Base-by-base conservation (phyloP, 2,888 invertebrate species). In the Pachycephus smyrnensis region DNA sequence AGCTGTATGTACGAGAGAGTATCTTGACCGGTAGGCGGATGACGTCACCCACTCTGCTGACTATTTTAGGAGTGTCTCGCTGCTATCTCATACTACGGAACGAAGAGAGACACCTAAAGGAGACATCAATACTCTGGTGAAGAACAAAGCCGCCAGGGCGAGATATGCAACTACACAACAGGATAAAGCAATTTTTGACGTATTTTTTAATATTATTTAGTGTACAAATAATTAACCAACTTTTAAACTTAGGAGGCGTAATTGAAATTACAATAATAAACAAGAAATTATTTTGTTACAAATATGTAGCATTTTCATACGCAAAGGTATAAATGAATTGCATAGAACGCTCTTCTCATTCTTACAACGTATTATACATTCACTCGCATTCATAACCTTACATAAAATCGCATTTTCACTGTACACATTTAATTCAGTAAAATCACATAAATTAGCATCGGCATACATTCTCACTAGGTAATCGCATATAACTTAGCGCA, bases 1-100 rank as follows among this genome's bases (percentile, higher is more conserved):
- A 55, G 71, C 12, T 68, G 23, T 68, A 68, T 71, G 82, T 81
- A 75, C 79, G 83, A 81, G 83, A 85, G 85, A 84, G 82, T 84
- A 83, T 84, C 80, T 82, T 80, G 82, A 83, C 85, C 86, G 85
- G 85, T 87, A 87, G 84, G 82, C 79, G 84, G 84, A 85, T 90
- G 90, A 89, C 89, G 90, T 90, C 91, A 90, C 80, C 82, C 78
- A 81, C 82, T 87, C 81, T 78, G 86, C 87, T 87, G 85, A 86
- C 90, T 91, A 91, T 91, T 91, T 91, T 91, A 89, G 89, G 90
- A 89, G 87, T 86, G 89, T 86, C 88, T 86, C 76, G 79, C 77
- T 81, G 81, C 35, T 74, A 74, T 74, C 76, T 68, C 78, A 75
- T 55, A n/a, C 71, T 12, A 33, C 71, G 71, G 32, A 3, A 33